Base-by-base conservation (phyloP, 1,140 invertebrate genomes). In the Drosophila leontia region DNA sequence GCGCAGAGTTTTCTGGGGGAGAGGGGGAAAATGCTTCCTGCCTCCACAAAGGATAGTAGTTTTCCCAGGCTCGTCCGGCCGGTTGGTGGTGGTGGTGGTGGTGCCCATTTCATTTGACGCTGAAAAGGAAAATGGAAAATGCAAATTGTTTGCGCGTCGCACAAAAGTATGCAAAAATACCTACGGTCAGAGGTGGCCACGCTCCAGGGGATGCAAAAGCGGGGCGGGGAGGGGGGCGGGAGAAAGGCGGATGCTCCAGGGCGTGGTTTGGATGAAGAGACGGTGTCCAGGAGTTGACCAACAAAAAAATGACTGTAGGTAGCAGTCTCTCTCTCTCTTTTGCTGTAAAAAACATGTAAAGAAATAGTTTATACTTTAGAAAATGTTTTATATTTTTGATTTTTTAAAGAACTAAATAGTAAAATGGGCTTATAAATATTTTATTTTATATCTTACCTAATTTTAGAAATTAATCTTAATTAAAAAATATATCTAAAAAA, bases 101-200 rank as follows among this genome's bases (percentile, higher is more conserved):
- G 48, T 53, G 35, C 59, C 61, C 60, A 75, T 78, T 85, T 71
- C 78, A 81, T 85, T 81, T 85, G 82, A 75, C 60, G 50, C 77
- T 60, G 78, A 79, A 85, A 86, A 82, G 78, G 82, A 82, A 85
- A 85, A 86, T 85, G 82, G 82, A 79, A 86, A 86, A 86, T 86
- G 82, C 82, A 82, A 86, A 86, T 86, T 86, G 80, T 78, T 75
- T 75, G 65, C 67, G 67, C 69, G 51, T 45, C 79, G 65, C 75
- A 71, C 82, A 82, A 86, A 86, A 86, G 78, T 78, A 86, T 86
- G 82, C 82, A 86, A 82, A 86, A 85, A 77, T 79, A 48, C 55
- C 78, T 62, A 26, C 61, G 55, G 42, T 23, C 58, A 45, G 47
- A 61, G 69, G 34, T 50, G 48, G 42, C 19, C 53, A 41, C 23